These are phyloP conservation scores for Carollia perspicillata DNA, from an alignment of 2,113 vertebrate genomes.

Conservation along the genomic window DNA sequence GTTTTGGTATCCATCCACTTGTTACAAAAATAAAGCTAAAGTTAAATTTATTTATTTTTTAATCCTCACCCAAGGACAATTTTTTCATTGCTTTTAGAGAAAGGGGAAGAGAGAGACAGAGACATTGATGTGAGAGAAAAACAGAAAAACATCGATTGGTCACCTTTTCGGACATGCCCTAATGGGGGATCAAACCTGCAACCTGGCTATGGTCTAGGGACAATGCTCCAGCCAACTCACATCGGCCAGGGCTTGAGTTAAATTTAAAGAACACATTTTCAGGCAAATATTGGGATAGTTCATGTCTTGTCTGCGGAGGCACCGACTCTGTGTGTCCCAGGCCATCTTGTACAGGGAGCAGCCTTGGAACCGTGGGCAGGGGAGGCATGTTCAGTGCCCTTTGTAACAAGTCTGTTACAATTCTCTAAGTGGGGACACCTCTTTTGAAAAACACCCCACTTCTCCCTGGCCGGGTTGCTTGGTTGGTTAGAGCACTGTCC, in stretches of 20 bases:
- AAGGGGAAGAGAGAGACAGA: too few species aligned
- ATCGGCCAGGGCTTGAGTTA: background rate
- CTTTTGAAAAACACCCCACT: background rate
- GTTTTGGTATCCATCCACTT: background rate
- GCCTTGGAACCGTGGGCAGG: background rate
- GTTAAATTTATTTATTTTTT: background rate
- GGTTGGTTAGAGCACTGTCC: too few species aligned
- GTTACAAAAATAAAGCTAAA: constrained; percentile 45
- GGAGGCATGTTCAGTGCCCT: background rate
- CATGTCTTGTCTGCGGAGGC: background rate
- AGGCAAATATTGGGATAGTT: background rate
- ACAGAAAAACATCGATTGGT: too few species aligned
- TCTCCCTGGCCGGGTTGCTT: too few species aligned
- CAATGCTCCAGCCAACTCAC: too few species aligned
- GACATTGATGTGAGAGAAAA: too few species aligned
- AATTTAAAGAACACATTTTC: constrained; percentile 24
- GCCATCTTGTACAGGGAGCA: background rate
- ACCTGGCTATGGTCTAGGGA: too few species aligned
- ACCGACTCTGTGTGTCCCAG: too few species aligned
- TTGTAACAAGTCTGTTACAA: background rate
- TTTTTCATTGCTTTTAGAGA: too few species aligned
- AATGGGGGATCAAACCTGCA: too few species aligned
- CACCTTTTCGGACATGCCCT: too few species aligned
- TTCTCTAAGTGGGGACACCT: background rate
- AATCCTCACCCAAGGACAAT: too few species aligned